Evolutionary conservation across 2,888 invertebrate species (phyloP).

Genomic region (Bedellia somnulentella): DNA sequence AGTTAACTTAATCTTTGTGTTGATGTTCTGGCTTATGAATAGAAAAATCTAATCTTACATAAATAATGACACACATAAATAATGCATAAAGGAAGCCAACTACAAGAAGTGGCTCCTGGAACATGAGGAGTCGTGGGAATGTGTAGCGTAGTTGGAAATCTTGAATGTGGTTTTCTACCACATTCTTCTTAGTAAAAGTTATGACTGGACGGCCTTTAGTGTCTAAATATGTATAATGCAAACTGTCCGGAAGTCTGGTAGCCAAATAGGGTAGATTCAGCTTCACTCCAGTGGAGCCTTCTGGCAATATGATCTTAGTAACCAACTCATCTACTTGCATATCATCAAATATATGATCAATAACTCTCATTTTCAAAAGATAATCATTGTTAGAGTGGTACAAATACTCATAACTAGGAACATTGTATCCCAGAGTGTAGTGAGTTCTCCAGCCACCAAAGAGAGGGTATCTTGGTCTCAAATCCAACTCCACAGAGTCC

Average conservation of each 20-base stretch:
- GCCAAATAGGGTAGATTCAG: conserved; percentile 82
- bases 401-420: conserved; percentile 95
- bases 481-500: conserved; percentile 92
- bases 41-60: conserved; percentile 94
- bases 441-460: conserved; percentile 99
- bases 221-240: conserved; percentile 94
- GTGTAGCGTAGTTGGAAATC: conserved; percentile 89
- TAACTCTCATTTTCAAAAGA: conserved; percentile 87
- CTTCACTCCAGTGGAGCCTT: conserved; percentile 83
- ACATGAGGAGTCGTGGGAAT: conserved; percentile 81
- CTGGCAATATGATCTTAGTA: conserved; percentile 91
- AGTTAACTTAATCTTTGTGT: conserved; percentile 61
- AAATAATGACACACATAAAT: conserved; percentile 89
- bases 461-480: conserved; percentile 95
- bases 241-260: conserved; percentile 69
- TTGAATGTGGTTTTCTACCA: conserved; percentile 96
- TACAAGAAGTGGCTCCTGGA: conserved; percentile 92
- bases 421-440: conserved; percentile 95
- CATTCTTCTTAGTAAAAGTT: conserved; percentile 75
- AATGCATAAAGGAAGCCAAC: conserved; percentile 85
- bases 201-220: conserved; percentile 91
- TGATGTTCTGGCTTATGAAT: conserved; percentile 74
- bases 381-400: conserved; percentile 79
- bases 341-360: conserved; percentile 97
- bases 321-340: conserved; percentile 90